These are phyloP conservation scores for Thera britannica DNA, from an alignment of 2,888 invertebrate genomes.

Conservation along the genomic window DNA sequence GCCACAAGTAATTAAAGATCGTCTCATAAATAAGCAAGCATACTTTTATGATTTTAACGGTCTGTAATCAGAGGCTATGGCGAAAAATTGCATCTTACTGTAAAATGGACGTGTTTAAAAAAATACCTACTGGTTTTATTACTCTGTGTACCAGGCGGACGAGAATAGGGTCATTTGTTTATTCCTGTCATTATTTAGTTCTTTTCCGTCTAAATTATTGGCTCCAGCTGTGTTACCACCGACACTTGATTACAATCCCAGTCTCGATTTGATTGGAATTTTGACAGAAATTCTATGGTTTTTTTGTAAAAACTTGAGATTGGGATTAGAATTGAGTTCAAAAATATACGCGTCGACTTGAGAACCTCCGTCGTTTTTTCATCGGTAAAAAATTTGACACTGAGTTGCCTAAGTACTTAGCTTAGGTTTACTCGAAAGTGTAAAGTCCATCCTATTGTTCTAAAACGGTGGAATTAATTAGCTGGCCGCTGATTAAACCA, in stretches of 20 bases:
- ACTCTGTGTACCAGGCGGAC: too few relatives aligned
- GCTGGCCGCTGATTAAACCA: constrained; percentile 35
- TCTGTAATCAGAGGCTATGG: constrained; percentile 20
- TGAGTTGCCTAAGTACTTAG: background rate
- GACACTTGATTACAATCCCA: too few relatives aligned
- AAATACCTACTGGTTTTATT: background rate
- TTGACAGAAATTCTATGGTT: too few relatives aligned
- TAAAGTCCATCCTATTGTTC: constrained; percentile 34
- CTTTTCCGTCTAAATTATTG: constrained; percentile 2
- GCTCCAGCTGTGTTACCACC: background rate
- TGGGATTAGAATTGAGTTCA: too few relatives aligned
- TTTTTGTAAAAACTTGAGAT: too few relatives aligned
- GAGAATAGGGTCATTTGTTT: background rate
- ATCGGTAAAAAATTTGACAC: constrained; percentile 2
- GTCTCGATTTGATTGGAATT: too few relatives aligned
- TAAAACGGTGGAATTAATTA: constrained; percentile 37
- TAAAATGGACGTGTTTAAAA: constrained; percentile 7
- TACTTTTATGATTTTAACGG: constrained; percentile 40
- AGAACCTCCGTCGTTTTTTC: too few relatives aligned
- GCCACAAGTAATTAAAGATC: constrained; percentile 51
- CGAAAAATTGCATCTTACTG: constrained; percentile 28
- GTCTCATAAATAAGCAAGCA: constrained; percentile 45
- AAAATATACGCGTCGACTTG: too few relatives aligned
- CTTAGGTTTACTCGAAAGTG: constrained; percentile 8
- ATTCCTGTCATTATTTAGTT: background rate